A percentile compares a stretch with the other conserved stretches of the same genome.
Evolutionary conservation across 2,797 vertebrate genomes (phyloP).

Genomic region (Glyptemys insculpta): DNA sequence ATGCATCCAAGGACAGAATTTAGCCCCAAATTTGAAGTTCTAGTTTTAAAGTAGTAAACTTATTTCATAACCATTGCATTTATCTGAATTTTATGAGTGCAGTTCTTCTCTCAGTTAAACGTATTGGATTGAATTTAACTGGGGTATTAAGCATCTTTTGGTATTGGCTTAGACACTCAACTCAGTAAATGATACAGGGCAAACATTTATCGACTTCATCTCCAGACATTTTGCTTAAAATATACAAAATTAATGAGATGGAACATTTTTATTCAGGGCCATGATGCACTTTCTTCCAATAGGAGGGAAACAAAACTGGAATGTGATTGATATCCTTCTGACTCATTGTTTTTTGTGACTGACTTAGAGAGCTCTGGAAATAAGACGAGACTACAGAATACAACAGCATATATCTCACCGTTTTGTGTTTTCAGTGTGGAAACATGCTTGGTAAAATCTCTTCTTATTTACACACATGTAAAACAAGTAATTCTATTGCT

Average conservation of each 20-base stretch:
- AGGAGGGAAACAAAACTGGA: slow-evolving; percentile 30
- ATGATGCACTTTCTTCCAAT: slow-evolving; percentile 1
- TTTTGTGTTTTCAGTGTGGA: background rate
- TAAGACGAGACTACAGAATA: background rate
- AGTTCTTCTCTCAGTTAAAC: background rate
- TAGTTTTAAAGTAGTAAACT: background rate
- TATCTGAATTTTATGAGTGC: slow-evolving; percentile 1
- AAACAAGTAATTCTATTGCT: background rate
- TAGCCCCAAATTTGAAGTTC: background rate
- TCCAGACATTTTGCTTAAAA: slow-evolving; percentile 23
- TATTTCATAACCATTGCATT: background rate
- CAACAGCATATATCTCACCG: background rate
- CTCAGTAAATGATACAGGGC: slow-evolving; percentile 23
- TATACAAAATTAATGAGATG: slow-evolving; percentile 28
- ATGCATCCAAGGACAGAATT: background rate
- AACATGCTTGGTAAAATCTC: background rate
- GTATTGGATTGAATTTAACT: background rate
- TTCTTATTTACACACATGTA: background rate
- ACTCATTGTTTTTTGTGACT: slow-evolving; percentile 30
- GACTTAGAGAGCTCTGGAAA: slow-evolving; percentile 20
- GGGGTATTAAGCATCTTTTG: background rate
- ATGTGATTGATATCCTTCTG: slow-evolving; percentile 28
- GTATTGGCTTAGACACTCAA: background rate
- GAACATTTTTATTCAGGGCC: background rate
- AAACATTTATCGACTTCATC: slow-evolving; percentile 14